phyloP scores from a whole-genome alignment of 2,888 invertebrate genomes.

The Lasioglossum villosulum region DNA sequence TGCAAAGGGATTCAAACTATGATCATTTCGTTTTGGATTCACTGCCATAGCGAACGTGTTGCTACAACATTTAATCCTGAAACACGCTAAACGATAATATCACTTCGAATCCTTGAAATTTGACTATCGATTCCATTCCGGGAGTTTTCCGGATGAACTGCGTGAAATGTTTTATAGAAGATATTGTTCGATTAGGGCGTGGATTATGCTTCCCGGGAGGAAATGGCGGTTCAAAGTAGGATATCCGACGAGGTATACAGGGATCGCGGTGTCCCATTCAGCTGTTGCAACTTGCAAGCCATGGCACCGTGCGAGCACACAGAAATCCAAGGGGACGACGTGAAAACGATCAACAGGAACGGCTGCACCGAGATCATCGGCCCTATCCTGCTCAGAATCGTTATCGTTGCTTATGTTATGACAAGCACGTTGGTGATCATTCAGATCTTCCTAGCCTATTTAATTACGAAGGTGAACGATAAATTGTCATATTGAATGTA shows the following conservation, averaged over 20 bases:
- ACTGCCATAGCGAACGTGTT: no score
- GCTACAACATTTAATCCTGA: no score
- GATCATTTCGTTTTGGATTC: no score
- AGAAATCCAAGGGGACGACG: conserved; percentile 69
- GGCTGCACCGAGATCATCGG: conserved; percentile 76
- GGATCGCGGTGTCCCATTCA: conserved; percentile 77
- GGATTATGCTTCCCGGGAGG: conserved; percentile 73
- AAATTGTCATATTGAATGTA: not conserved
- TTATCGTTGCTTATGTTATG: conserved; percentile 77
- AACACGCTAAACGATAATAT: no score
- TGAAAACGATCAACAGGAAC: conserved; percentile 73
- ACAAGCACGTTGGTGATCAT: conserved; percentile 74
- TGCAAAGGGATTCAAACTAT: no score
- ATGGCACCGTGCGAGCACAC: conserved; percentile 74
- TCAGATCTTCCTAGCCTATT: conserved; percentile 73
- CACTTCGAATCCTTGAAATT: not conserved
- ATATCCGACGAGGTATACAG: conserved; percentile 72
- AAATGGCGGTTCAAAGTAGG: conserved; percentile 65
- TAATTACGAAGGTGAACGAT: conserved; percentile 70
- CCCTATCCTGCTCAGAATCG: conserved; percentile 73
- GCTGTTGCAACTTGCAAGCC: conserved; percentile 76
- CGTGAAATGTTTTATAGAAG: not conserved
- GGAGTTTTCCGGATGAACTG: not conserved
- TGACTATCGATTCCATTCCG: not conserved
- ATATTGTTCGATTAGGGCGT: conserved; percentile 56